Evolutionary conservation across 2,888 invertebrate species (phyloP).

Genomic region (Lepidonotus clava): DNA sequence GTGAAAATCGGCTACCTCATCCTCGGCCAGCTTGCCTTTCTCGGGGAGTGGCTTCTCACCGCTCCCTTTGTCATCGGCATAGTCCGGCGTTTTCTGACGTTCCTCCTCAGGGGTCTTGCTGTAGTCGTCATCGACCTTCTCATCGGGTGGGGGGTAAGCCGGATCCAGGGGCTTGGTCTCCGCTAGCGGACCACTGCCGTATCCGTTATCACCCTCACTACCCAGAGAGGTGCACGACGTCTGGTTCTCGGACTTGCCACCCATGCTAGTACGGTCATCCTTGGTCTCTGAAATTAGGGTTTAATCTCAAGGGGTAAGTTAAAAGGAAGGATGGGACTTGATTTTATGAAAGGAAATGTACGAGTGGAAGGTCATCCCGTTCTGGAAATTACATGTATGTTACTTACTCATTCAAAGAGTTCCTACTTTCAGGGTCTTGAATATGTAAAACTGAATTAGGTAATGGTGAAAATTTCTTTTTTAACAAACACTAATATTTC

Average conservation of each 20-base stretch:
- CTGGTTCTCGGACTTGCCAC: conserved; percentile 16
- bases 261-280: not conserved
- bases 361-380: too few species aligned
- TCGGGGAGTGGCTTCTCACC: not conserved
- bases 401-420: too few species aligned
- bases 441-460: too few species aligned
- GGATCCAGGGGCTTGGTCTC: conserved; percentile 20
- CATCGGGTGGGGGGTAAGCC: not conserved
- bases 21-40: not conserved
- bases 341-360: too few species aligned
- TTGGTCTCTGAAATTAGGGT: conserved; percentile 26
- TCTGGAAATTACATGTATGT: too few species aligned
- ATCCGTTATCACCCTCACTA: conserved; percentile 41
- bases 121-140: not conserved
- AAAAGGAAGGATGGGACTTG: too few species aligned
- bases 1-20: conserved; percentile 30
- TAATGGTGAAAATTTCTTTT: too few species aligned
- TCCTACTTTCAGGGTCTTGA: too few species aligned
- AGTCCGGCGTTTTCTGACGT: not conserved
- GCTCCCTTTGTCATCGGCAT: not conserved
- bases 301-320: too few species aligned
- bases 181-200: conserved; percentile 15
- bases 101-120: not conserved
- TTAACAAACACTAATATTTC: too few species aligned
- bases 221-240: conserved; percentile 16